These are phyloP conservation scores for Parapristionchus giblindavisi DNA, from an alignment of 2,888 invertebrate species.

Conservation along the genomic window DNA sequence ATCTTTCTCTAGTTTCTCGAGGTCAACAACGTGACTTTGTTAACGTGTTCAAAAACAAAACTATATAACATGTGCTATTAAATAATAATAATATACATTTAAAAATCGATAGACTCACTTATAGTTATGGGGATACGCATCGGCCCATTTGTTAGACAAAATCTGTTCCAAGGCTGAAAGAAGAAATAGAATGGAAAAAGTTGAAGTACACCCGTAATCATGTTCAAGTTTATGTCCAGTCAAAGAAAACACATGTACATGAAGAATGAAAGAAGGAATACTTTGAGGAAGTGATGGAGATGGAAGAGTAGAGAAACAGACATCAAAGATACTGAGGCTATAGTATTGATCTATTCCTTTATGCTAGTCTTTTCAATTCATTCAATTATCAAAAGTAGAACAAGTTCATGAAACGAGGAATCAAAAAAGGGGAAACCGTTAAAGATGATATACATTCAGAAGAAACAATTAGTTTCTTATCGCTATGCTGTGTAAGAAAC, in stretches of 20 bases:
- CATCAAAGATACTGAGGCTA: background rate
- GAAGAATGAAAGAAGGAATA: constrained; percentile 17
- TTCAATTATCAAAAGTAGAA: constrained; percentile 12
- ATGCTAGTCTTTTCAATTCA: too few relatives aligned
- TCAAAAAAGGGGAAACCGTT: background rate
- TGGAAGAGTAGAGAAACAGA: constrained; percentile 30
- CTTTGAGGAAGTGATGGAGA: constrained; percentile 8
- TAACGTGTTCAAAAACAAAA: too few relatives aligned
- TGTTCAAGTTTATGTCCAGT: background rate
- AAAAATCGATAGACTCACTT: constrained; percentile 40
- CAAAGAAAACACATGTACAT: background rate
- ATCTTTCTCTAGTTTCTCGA: too few relatives aligned
- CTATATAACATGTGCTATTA: too few relatives aligned
- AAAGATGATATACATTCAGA: too few relatives aligned
- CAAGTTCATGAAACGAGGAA: constrained; percentile 4
- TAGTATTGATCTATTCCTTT: background rate
- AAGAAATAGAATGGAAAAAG: background rate
- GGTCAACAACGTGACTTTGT: too few relatives aligned
- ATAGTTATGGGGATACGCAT: constrained; percentile 57
- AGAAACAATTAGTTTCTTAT: too few relatives aligned
- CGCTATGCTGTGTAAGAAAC: too few relatives aligned
- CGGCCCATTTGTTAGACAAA: constrained; percentile 52
- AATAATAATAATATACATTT: constrained; percentile 62
- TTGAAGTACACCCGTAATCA: background rate
- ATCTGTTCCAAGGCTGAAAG: constrained; percentile 57